Evolutionary conservation across 2,113 vertebrate species (phyloP).

Genomic region (Scomber scombrus): DNA sequence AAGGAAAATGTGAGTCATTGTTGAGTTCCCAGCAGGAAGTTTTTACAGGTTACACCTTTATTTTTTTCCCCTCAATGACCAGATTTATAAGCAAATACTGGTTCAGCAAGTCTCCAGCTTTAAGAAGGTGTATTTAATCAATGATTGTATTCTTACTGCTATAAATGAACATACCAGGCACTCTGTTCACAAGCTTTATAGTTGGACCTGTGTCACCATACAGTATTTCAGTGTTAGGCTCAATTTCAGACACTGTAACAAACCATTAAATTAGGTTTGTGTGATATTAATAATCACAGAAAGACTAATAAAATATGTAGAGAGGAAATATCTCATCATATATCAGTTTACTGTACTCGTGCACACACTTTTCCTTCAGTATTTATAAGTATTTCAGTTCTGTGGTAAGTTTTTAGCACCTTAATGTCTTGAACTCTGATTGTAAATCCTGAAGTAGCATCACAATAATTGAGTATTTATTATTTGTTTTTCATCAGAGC

Average conservation of each 20-base stretch:
- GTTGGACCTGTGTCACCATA: not conserved
- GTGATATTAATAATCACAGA: not conserved
- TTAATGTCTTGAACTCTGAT: slow-evolving; percentile 4
- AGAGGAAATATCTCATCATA: not conserved
- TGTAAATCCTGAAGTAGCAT: not conserved
- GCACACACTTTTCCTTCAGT: not conserved
- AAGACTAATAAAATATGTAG: not conserved
- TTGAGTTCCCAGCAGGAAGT: not conserved
- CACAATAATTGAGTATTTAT: not conserved
- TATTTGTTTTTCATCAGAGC: not conserved
- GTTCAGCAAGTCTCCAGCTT: not conserved
- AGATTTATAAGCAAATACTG: not conserved
- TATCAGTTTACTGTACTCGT: not conserved
- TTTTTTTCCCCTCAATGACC: not conserved
- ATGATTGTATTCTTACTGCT: slow-evolving; percentile 4
- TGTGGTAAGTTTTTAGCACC: not conserved
- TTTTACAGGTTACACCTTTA: not conserved
- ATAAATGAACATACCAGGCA: not conserved
- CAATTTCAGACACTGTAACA: not conserved
- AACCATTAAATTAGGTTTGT: not conserved
- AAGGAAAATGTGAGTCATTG: slow-evolving; percentile 32
- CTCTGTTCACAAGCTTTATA: not conserved
- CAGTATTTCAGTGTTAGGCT: too few relatives aligned
- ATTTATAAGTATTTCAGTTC: not conserved
- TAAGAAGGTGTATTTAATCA: not conserved